Conservation (phyloP, 2,113 vertebrate genomes). For the Okapia johnstoni region DNA sequence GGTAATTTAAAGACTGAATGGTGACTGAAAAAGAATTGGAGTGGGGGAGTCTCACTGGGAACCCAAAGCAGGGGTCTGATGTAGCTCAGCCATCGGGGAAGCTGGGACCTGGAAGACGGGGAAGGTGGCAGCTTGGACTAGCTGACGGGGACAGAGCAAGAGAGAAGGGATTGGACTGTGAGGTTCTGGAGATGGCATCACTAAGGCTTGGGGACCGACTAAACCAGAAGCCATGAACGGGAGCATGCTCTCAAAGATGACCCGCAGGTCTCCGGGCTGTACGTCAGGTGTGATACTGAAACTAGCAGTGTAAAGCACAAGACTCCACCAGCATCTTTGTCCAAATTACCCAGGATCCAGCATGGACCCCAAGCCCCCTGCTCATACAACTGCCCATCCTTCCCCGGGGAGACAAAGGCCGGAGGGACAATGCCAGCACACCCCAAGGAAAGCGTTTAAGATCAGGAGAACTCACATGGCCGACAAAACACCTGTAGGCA, state of each 20-base stretch:
- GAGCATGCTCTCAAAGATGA: background rate
- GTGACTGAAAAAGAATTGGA: background rate
- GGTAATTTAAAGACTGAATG: background rate
- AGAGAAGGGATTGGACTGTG: background rate
- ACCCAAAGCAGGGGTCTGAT: background rate
- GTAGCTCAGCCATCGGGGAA: background rate
- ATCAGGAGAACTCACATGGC: background rate
- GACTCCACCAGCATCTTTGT: background rate
- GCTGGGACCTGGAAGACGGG: background rate
- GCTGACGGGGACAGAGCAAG: fast-evolving
- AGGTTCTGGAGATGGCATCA: background rate
- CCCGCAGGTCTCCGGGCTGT: background rate
- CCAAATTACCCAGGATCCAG: background rate
- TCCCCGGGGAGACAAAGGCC: background rate
- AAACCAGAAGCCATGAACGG: background rate
- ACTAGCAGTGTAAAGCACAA: background rate
- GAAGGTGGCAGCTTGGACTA: fast-evolving
- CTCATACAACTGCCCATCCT: background rate
- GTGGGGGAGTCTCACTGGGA: fast-evolving
- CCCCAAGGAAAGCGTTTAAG: background rate
- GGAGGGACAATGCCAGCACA: background rate
- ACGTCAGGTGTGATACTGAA: background rate
- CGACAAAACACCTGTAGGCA: background rate
- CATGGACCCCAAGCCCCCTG: fast-evolving
- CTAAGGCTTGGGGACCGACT: background rate